These are phyloP conservation scores for Luidia sarsii DNA, from an alignment of 53 echinoderm and acorn worm species.

Conservation along the genomic window DNA sequence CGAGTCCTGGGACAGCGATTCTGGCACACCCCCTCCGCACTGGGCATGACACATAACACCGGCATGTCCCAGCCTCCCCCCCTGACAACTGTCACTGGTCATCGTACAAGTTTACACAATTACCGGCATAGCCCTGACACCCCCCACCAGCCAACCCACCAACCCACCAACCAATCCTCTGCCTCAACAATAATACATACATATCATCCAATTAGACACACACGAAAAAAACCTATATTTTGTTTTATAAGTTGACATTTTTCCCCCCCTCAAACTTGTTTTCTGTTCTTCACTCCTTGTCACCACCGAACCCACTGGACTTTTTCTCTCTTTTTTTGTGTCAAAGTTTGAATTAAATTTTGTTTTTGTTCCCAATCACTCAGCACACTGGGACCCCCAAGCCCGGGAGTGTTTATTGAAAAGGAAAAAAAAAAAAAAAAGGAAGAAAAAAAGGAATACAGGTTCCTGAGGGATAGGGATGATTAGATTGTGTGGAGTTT, in stretches of 20 bases:
- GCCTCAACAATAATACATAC: background rate
- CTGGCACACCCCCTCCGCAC: too few relatives aligned
- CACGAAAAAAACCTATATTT: slow-evolving; percentile 1
- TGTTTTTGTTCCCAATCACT: slow-evolving; percentile 43
- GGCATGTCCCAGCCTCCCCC: too few relatives aligned
- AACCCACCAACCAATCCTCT: too few relatives aligned
- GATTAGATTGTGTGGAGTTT: too few relatives aligned
- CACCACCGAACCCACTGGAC: background rate
- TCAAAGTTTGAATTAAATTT: slow-evolving; percentile 1
- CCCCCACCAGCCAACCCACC: too few relatives aligned
- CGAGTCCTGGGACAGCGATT: too few relatives aligned
- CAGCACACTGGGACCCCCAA: slow-evolving; percentile 13
- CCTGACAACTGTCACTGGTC: too few relatives aligned
- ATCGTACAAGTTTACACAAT: slow-evolving; percentile 17
- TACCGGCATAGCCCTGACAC: background rate
- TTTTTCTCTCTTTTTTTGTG: background rate
- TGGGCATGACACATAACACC: too few relatives aligned
- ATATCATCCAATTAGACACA: slow-evolving; percentile 46
- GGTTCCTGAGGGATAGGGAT: too few relatives aligned
- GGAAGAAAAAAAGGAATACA: too few relatives aligned
- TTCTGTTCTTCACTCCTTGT: too few relatives aligned
- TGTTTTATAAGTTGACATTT: background rate
- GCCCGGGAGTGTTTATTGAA: slow-evolving; percentile 29
- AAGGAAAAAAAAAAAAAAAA: too few relatives aligned
- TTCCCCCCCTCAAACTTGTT: background rate